Percentiles rank a stretch among this genome's conserved stretches.
phyloP scores from a whole-genome alignment of 2,888 invertebrate species.

The Eupsilia transversa region DNA sequence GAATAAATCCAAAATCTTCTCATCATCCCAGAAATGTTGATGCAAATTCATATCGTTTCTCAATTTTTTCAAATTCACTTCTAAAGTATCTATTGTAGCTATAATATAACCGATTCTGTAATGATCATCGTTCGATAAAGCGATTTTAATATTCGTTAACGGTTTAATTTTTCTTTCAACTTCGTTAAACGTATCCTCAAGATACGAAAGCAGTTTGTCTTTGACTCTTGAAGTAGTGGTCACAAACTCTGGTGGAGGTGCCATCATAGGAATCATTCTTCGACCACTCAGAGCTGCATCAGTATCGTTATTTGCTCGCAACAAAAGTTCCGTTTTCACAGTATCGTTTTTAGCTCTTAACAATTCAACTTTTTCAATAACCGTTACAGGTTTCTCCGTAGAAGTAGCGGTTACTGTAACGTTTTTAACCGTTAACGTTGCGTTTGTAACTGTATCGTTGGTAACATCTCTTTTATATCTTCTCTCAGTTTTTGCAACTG shows the following conservation, averaged over 20 bases:
- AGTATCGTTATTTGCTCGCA: conserved; percentile 16
- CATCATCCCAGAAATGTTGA: conserved; percentile 67
- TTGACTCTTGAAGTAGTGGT: conserved; percentile 56
- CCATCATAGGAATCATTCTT: conserved; percentile 24
- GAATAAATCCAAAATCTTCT: conserved; percentile 70
- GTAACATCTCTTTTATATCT: conserved; percentile 32
- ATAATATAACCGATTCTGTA: conserved; percentile 77
- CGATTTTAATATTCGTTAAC: conserved; percentile 63
- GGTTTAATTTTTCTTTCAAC: conserved; percentile 69
- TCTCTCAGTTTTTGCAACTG: not conserved
- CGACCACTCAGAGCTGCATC: conserved; percentile 1
- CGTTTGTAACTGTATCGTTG: conserved; percentile 14
- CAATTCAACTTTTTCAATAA: conserved; percentile 1
- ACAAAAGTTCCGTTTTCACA: not conserved
- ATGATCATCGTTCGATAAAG: conserved; percentile 61
- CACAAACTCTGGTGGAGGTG: not conserved
- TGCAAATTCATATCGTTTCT: conserved; percentile 66
- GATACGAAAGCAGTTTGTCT: conserved; percentile 68
- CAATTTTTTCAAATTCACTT: conserved; percentile 70
- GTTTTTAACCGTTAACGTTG: not conserved
- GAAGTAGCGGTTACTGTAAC: not conserved
- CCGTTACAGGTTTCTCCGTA: conserved; percentile 1
- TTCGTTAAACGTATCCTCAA: conserved; percentile 70
- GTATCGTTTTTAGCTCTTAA: not conserved
- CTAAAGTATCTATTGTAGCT: conserved; percentile 75